phyloP scores from a whole-genome alignment of 2,113 vertebrate genomes.

The Neotragus moschatus region DNA sequence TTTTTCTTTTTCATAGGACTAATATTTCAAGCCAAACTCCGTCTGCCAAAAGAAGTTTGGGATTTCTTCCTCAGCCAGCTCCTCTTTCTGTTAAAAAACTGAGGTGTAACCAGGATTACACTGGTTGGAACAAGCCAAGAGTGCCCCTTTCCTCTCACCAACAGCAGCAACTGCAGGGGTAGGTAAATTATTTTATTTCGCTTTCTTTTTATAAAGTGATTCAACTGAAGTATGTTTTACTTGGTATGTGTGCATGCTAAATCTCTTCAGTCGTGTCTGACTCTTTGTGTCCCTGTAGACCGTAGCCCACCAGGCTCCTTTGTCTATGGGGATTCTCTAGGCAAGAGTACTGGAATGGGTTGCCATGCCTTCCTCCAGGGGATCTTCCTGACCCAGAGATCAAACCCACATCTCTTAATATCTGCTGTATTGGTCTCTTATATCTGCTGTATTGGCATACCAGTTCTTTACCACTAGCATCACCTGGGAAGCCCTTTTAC shows the following conservation, averaged over 20 bases:
- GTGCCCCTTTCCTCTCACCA: conserved; percentile 87
- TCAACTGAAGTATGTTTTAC: not conserved
- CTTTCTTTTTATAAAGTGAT: conserved; percentile 20
- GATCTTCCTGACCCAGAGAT: not conserved
- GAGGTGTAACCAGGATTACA: conserved; percentile 91
- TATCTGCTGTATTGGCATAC: not conserved
- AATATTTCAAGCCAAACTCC: conserved; percentile 82
- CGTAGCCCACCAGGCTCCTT: not conserved
- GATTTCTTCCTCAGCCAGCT: conserved; percentile 92
- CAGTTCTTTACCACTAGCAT: not conserved
- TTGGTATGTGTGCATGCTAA: not conserved
- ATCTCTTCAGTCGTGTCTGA: not conserved
- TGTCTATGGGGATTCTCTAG: not conserved
- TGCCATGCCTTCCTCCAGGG: not conserved
- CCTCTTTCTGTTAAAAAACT: conserved; percentile 93
- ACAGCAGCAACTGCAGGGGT: conserved; percentile 95
- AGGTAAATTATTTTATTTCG: conserved; percentile 53
- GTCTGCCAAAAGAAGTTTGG: conserved; percentile 91
- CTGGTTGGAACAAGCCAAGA: conserved; percentile 96
- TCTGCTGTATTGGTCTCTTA: not conserved
- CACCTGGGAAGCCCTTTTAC: not conserved
- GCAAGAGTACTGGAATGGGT: not conserved
- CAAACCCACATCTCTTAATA: not conserved
- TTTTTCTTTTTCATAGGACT: conserved; percentile 77
- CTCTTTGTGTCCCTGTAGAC: not conserved